phyloP scores from a whole-genome alignment of 1,140 invertebrate species.

The Zaprionus vittiger region DNA sequence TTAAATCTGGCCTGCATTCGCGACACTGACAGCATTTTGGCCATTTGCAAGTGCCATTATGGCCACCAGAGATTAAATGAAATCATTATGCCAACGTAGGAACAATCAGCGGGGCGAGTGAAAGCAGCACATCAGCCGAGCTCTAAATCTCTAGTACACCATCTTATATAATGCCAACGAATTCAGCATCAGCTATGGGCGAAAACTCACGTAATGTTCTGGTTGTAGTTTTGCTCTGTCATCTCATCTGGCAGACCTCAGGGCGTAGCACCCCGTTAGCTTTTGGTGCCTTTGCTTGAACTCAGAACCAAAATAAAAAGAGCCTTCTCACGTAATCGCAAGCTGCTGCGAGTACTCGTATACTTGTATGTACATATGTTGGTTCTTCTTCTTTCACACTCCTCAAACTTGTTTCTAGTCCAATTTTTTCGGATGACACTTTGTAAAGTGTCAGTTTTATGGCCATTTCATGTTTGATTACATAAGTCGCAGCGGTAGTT shows the following conservation, averaged over 20 bases:
- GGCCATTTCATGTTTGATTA: constrained; percentile 52
- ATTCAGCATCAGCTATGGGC: constrained; percentile 7
- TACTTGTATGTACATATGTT: background rate
- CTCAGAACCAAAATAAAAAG: background rate
- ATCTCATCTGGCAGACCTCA: constrained; percentile 22
- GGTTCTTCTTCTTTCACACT: constrained; percentile 14
- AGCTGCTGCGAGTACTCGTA: constrained; percentile 6
- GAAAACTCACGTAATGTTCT: constrained; percentile 37
- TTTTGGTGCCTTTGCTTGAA: constrained; percentile 5
- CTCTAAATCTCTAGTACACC: background rate
- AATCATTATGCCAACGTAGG: constrained; percentile 60
- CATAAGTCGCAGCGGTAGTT: constrained; percentile 65
- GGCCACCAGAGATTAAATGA: constrained; percentile 59
- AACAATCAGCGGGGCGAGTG: constrained; percentile 46
- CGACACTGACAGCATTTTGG: constrained; percentile 41
- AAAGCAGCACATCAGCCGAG: constrained; percentile 40
- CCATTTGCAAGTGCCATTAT: constrained; percentile 72
- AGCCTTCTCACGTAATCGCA: constrained; percentile 14
- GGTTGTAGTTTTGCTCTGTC: constrained; percentile 28
- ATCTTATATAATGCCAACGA: constrained; percentile 32
- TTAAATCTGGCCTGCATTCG: constrained; percentile 59
- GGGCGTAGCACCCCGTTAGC: constrained; percentile 29
- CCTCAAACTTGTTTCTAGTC: constrained; percentile 59
- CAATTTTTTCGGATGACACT: constrained; percentile 62
- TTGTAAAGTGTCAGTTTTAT: constrained; percentile 47